Base-by-base conservation (phyloP, 2,888 invertebrate species). In the Callinectes sapidus region DNA sequence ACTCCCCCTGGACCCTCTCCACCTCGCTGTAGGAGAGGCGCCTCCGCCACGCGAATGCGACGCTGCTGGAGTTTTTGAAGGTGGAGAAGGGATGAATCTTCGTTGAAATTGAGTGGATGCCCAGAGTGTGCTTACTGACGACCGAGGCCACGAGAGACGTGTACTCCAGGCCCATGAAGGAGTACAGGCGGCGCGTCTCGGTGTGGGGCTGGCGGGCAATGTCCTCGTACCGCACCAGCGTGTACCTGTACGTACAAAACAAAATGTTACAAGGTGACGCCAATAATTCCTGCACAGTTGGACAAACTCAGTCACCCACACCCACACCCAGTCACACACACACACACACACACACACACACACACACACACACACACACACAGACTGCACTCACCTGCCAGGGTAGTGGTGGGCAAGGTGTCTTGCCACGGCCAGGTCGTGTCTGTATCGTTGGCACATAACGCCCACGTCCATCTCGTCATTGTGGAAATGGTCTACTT, bases 171-270 rank as follows among this genome's bases (percentile, higher is more conserved):
- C 54, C 87, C n/a, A 87, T 28, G 87, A 91, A 91, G 71, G 66
- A 28, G 71, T 91, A 91, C 23, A 91, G 71, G 91, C 87, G 71
- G 16, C 91, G 91, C 42, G 87, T 23, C 48, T 87, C 71, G 16
- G 18, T 23, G 42, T 54, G 42, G 42, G 91, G 71, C 32, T 71
- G 39, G 28, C 35, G 87, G 10, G 87, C 87, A 23, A 91, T 61
- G 87, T 91, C 91, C 54, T 91, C 91, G 54, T 91, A 91, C 71
- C 91, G 85, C 28, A 91, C 48, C 77, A 91, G 23, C 48, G 66
- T 87, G 91, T 91, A 91, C 48, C 91, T 91, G 87, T 18, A 87
- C 32, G 77, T 16, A 71, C 32, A 90, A 13, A 39, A 81, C 42
- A 48, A 0, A 28, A 48, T 3, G 14, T 81, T 81, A 81, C 81